Conservation (phyloP, 1,140 invertebrate species). For the Cyphomyrmex costatus region DNA sequence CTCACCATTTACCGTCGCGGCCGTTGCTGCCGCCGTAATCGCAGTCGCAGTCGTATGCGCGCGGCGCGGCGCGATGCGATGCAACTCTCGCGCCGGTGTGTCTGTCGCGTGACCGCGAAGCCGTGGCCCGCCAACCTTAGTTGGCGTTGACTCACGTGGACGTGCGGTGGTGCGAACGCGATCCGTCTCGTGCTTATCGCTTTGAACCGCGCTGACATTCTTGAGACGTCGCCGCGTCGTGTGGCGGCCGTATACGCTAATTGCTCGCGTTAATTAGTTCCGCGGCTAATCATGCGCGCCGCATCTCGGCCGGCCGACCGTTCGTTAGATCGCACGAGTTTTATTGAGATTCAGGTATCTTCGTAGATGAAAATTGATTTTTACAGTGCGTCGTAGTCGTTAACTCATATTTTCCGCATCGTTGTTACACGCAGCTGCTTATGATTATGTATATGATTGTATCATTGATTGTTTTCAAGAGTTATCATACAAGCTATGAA, state of each 20-base stretch:
- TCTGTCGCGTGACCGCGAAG: constrained; percentile 49
- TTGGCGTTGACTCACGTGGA: constrained; percentile 59
- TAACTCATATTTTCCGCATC: not conserved
- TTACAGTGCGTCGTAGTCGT: not conserved
- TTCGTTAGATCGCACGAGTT: not conserved
- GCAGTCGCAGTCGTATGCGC: constrained; percentile 7
- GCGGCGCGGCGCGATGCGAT: not conserved
- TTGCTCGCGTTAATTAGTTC: not conserved
- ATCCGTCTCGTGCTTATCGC: not conserved
- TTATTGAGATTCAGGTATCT: not conserved
- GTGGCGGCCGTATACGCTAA: not conserved
- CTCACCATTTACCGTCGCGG: not conserved
- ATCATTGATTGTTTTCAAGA: too few relatives aligned
- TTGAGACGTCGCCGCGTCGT: not conserved
- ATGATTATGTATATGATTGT: constrained; percentile 36
- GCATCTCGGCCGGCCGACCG: constrained; percentile 2
- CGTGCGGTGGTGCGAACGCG: constrained; percentile 27
- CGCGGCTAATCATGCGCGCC: constrained; percentile 4
- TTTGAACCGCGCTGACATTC: not conserved
- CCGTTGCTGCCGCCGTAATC: too few relatives aligned
- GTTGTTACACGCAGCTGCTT: not conserved
- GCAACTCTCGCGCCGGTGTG: constrained; percentile 42
- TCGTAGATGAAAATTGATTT: not conserved
- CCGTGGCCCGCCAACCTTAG: constrained; percentile 51
- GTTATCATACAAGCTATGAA: constrained; percentile 8